A percentile compares a stretch with the other conserved stretches of the same genome.
Evolutionary conservation across 2,113 vertebrate species (phyloP).

Genomic region (Colius striatus): DNA sequence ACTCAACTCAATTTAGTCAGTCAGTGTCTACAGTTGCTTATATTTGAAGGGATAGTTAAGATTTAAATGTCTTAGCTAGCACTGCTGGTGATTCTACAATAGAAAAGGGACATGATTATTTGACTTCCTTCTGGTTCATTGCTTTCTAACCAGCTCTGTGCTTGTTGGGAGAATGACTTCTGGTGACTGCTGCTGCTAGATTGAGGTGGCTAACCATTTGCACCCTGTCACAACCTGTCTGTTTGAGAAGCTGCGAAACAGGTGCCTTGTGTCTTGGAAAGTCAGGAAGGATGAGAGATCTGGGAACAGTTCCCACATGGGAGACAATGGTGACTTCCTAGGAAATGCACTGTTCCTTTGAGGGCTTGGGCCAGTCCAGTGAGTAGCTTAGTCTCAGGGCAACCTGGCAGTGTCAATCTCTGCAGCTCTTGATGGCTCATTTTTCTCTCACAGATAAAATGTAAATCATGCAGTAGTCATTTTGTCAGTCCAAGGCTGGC

Average conservation of each 20-base stretch:
- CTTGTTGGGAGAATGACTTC: background rate
- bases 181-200: background rate
- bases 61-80: background rate
- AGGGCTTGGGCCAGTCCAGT: background rate
- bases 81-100: background rate
- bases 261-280: constrained; percentile 9
- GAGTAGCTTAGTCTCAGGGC: background rate
- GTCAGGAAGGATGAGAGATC: constrained; percentile 12
- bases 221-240: background rate
- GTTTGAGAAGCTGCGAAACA: constrained; percentile 1
- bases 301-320: background rate
- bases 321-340: constrained; percentile 17
- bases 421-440: background rate
- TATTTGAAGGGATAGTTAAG: background rate
- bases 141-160: background rate
- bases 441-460: background rate
- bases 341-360: constrained; percentile 34
- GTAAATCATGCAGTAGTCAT: background rate
- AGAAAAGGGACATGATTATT: background rate
- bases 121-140: background rate
- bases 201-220: background rate
- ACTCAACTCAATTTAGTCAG: background rate
- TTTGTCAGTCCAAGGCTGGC: background rate
- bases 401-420: constrained; percentile 59
- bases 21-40: background rate